A percentile compares a stretch with the other conserved stretches of the same genome.
phyloP scores from a whole-genome alignment of 2,797 vertebrate species.

The Hippoglossus hippoglossus region DNA sequence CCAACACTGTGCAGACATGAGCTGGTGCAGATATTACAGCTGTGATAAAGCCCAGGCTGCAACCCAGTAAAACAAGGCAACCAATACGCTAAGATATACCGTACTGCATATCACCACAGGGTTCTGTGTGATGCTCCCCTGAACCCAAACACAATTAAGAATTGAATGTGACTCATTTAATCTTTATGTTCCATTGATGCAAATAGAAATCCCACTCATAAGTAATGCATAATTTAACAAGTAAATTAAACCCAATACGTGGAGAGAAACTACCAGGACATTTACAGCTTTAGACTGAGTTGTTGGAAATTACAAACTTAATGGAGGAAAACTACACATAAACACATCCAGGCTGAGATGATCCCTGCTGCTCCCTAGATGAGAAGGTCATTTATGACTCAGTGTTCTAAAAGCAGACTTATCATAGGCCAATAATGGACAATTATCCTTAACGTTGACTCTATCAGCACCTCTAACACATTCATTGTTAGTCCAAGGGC shows the following conservation, averaged over 20 bases:
- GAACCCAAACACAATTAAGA: conserved; percentile 42
- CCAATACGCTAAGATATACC: conserved; percentile 39
- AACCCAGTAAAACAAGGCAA: conserved; percentile 44
- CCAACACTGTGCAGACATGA: conserved; percentile 56
- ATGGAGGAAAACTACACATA: conserved; percentile 53
- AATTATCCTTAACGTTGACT: conserved; percentile 61
- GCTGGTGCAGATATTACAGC: conserved; percentile 43
- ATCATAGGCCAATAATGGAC: conserved; percentile 43
- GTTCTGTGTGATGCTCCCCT: conserved; percentile 33
- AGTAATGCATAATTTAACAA: conserved; percentile 24
- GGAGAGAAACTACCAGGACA: conserved; percentile 1
- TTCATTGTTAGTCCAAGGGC: conserved; percentile 65
- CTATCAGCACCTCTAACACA: conserved; percentile 62
- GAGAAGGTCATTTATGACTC: conserved; percentile 45
- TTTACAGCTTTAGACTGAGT: neutral
- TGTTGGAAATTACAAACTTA: conserved; percentile 38
- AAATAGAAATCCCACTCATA: conserved; percentile 28
- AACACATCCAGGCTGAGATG: conserved; percentile 52
- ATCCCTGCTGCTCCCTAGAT: conserved; percentile 29
- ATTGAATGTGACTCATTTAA: conserved; percentile 29
- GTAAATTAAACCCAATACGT: neutral
- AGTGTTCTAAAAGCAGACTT: conserved; percentile 47
- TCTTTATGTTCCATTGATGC: conserved; percentile 30
- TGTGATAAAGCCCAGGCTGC: conserved; percentile 45
- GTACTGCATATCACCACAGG: conserved; percentile 39